Evolutionary conservation across 1,140 invertebrate species (phyloP), one percentile per base, ranked within the genome.

Genomic region (Brachionus calyciflorus): DNA sequence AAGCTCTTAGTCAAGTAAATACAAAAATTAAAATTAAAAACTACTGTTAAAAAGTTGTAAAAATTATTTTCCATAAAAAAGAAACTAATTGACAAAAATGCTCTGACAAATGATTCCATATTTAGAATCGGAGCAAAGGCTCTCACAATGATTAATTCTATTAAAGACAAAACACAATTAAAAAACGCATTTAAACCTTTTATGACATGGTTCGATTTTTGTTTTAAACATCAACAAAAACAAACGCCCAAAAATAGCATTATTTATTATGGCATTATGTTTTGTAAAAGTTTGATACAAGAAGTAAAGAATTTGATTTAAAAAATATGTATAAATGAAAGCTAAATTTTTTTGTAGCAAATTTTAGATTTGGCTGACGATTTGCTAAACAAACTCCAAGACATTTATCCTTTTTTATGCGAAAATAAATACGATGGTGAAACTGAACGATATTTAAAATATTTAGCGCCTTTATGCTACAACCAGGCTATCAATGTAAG

Each of bases 401-500:
- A 41, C 7, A 33, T 73, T 14, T 55, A 51, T 9, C 46, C 69
- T 2, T 73, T 51, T 3, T 49, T 55, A 19, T 73, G 69, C 19
- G 69, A 73, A 33, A 73, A 73, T 40, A 17, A 19, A 41, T 73
- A 51, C 19, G 69, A 73, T 41, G 12, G 19, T 4, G 69, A 73
- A 30, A 73, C 69, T 28, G 69, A 49, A 49, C 28, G 51, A 3
- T 73, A 73, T 24, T 51, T 73, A 6, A 73, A 73, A 14, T 73
- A 51, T 24, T 55, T 73, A 28, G 69, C 69, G 30, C 69, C 69
- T 5, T 33, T 73, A 9, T 26, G 69, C 26, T 73, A 51, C 46
- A 73, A 73, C 21, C 46, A 73, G 17, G 46, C 69, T 3, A 73
- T 73, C 10, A 73, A 73, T 55, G 69, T 73, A 73, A 73, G n/a